Base-by-base conservation (phyloP, 2,797 vertebrate species). In the Salmo trutta region DNA sequence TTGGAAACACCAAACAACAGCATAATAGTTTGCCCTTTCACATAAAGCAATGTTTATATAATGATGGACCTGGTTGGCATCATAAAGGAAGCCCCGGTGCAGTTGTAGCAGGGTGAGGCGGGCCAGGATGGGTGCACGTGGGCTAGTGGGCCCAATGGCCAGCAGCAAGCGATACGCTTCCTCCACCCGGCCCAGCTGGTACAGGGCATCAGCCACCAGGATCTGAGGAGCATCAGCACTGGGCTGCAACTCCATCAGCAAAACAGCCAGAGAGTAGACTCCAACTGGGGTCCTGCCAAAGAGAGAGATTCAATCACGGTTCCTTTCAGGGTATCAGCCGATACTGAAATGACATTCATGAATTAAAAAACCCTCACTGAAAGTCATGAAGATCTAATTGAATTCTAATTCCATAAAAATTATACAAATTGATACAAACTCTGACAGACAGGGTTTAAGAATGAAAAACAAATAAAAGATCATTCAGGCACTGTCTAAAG, bases 201-300 rank as follows among this genome's bases (percentile, higher is more conserved):
- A 99, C 79, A 99, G 89, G n/a, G 97, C 95, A 2, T 99, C 98
- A 0, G 96, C 96, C 10, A 91, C 94, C 65, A 99, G 92, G 82
- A 98, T 91, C 82, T 71, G 90, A 0, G 96, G 92, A 0, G 84
- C 85, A 76, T 97, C 96, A 0, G 92, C 89, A 0, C 90, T 87
- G 0, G 91, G 7, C 62, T 97, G 96, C 81, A 99, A 93, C 87
- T 98, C 96, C 85, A 94, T 92, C 75, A 99, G 87, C 56, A 99
- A 91, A 6, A 73, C 81, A 67, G 97, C 95, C 82, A 99, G 90
- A 71, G 94, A 94, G 80, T 97, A 94, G 75, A 98, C 96, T 0
- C 97, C 97, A 1, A 84, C 88, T 2, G 95, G 91, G 17, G 94
- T 93, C 78, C 97, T 99, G 10, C 41, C 0, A n/a, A 16, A 82